Evolutionary conservation across 2,888 invertebrate genomes (phyloP).

Genomic region (Galerucella nymphaeae): DNA sequence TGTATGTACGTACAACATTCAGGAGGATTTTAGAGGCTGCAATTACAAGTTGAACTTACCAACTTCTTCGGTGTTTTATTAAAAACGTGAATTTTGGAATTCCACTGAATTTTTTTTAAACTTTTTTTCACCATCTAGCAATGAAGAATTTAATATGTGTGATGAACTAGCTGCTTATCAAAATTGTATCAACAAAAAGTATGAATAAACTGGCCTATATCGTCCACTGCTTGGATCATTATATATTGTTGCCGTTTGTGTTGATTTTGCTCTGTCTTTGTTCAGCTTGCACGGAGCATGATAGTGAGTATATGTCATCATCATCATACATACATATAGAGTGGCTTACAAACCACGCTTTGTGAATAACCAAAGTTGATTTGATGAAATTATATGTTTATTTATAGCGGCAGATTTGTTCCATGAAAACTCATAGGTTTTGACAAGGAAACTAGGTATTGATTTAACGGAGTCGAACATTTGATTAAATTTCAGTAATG

Average conservation of each 20-base stretch:
- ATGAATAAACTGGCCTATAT: constrained; percentile 2
- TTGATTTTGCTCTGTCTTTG: constrained; percentile 75
- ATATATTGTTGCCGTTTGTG: constrained; percentile 59
- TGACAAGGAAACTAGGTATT: constrained; percentile 17
- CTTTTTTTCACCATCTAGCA: too few species aligned
- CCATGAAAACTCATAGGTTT: background rate
- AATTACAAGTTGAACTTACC: too few species aligned
- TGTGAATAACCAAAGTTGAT: background rate
- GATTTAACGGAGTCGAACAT: constrained; percentile 18
- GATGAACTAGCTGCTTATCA: background rate
- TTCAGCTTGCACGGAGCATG: constrained; percentile 91
- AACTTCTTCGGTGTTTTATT: too few species aligned
- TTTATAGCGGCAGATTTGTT: background rate
- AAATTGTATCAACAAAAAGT: background rate
- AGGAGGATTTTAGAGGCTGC: too few species aligned
- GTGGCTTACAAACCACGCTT: background rate
- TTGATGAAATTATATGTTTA: background rate
- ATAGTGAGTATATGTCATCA: constrained; percentile 78
- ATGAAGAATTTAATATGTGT: too few species aligned
- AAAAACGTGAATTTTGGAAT: too few species aligned
- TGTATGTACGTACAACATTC: too few species aligned
- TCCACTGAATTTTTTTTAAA: too few species aligned
- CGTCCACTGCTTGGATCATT: constrained; percentile 58
- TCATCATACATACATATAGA: constrained; percentile 5
- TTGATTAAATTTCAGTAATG: background rate